Evolutionary conservation across 2,113 vertebrate species (phyloP), one percentile per base, ranked within the genome.

Genomic region (Tichodroma muraria): DNA sequence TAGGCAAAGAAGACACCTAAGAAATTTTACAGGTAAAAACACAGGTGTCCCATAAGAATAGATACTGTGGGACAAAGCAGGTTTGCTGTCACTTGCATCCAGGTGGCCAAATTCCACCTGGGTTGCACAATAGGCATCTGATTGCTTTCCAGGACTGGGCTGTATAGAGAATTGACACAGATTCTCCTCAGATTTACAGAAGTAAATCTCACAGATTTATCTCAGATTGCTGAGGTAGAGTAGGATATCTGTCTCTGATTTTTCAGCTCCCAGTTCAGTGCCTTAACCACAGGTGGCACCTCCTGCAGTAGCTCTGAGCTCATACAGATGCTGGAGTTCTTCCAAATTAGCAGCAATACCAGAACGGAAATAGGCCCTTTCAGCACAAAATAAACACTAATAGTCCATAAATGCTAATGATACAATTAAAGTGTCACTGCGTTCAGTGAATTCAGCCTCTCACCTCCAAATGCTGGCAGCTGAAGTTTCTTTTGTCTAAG

Each of bases 401-500:
- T 9, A 80, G 22, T 79, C 71, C 42, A 56, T 80, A 91, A 90
- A 90, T 16, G 49, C 47, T 86, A 88, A 80, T 30, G 16, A 56
- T 20, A 44, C 47, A 52, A 68, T 60, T 9, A 17, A 65, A 49
- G 30, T 15, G 63, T 54, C 13, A 4, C 57, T 57, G 25, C n/a
- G 30, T 50, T 89, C 6, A 3, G 33, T 20, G 60, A 83, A 31
- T 44, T 71, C 52, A 88, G 38, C 30, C 56, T 85, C 24, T 59
- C 80, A 84, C 27, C 7, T 35, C 24, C 42, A 77, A 73, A 47
- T 8, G 30, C 80, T 83, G 72, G 76, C 88, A 90, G 64, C 27
- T 73, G 68, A 68, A 75, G 68, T 85, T 88, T 72, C 78, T 84
- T 92, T 82, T 88, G n/a, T 89, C 42, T 63, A 47, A 92, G 68